Evolutionary conservation across 92 coral and sea anemone genomes (phyloP), one percentile per base, ranked within the genome.

Genomic region (Palythoa caribaeorum): DNA sequence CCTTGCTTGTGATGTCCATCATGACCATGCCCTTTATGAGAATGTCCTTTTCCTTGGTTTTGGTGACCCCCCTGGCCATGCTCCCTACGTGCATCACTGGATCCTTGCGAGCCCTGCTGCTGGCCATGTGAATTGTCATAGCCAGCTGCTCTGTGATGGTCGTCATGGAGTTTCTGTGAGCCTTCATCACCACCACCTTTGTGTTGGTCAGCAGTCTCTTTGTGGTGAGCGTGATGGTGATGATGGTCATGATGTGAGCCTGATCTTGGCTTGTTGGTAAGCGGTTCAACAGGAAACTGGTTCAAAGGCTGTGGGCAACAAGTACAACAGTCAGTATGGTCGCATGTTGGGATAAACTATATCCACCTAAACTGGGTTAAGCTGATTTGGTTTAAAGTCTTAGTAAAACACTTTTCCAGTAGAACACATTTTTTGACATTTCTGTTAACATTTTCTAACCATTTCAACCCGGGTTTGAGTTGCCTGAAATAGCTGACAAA

Each of bases 241-340:
- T 91, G 91, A 54, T 88, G 89, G 72, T 91, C 94, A n/a, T 90
- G 81, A 80, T 92, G 92, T 15, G 92, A 91, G 78, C 85, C 87
- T 16, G 91, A 85, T 16, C 94, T 90, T 6, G 94, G 94, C 68
- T 95, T 94, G 91, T 94, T 93, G 76, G 92, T 94, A 60, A 93
- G 90, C 10, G 98, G 98, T 73, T 93, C 98, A 1, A 95, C 96
- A 12, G 98, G 98, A 68, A 95, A 95, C 94, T 95, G 98, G 69
- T 95, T 95, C 93, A 89, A 85, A 4, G 98, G 98, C 98, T 95
- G 87, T 8, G 50, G 73, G 2, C 53, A 44, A 71, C 12, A 65
- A 28, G 17, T 65, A 52, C 21, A 15, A 39, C 51, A 74, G 1
- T 74, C 16, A 20, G n/a, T 3, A 44, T 3, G 48, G 48, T 44